A percentile compares a stretch with the other conserved stretches of the same genome.
These are phyloP conservation scores for Aurelia sp. DNA, from an alignment of 30 jellyfish, hydroid and myxozoan genomes.

Conservation along the genomic window DNA sequence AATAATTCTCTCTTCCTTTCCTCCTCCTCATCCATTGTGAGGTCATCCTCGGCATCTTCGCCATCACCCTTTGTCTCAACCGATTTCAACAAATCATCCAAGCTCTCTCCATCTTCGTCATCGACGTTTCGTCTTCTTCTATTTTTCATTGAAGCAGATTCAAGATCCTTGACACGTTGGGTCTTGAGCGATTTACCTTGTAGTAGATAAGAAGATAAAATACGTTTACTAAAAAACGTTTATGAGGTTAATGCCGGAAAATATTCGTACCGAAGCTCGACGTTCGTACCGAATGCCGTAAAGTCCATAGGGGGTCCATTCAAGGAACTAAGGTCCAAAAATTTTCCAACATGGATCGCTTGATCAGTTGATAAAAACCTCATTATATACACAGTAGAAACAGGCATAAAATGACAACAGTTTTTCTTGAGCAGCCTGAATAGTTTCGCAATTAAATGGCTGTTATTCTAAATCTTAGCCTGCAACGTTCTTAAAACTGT, in stretches of 20 bases:
- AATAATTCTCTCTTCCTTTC: neutral
- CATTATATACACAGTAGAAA: neutral
- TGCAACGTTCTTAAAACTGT: too few species aligned
- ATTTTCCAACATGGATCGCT: too few species aligned
- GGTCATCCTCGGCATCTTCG: slow-evolving; percentile 22
- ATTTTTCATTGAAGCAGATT: slow-evolving; percentile 41
- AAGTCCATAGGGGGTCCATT: too few species aligned
- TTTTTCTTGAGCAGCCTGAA: too few species aligned
- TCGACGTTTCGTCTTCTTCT: slow-evolving; percentile 27
- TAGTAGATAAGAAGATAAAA: neutral
- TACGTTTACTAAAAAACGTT: too few species aligned
- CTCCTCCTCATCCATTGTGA: neutral
- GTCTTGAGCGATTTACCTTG: slow-evolving; percentile 53
- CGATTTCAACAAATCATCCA: slow-evolving; percentile 50
- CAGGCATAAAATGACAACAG: neutral
- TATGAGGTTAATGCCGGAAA: too few species aligned
- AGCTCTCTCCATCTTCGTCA: slow-evolving; percentile 52
- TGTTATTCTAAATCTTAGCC: too few species aligned
- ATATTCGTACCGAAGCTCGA: too few species aligned
- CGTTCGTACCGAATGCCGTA: too few species aligned
- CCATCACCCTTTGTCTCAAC: slow-evolving; percentile 15
- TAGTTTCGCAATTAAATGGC: too few species aligned
- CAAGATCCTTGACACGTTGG: slow-evolving; percentile 43
- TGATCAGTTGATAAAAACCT: too few species aligned
- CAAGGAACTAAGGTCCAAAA: too few species aligned